phyloP scores from a whole-genome alignment of 2,113 vertebrate genomes.

The Xyrauchen texanus region DNA sequence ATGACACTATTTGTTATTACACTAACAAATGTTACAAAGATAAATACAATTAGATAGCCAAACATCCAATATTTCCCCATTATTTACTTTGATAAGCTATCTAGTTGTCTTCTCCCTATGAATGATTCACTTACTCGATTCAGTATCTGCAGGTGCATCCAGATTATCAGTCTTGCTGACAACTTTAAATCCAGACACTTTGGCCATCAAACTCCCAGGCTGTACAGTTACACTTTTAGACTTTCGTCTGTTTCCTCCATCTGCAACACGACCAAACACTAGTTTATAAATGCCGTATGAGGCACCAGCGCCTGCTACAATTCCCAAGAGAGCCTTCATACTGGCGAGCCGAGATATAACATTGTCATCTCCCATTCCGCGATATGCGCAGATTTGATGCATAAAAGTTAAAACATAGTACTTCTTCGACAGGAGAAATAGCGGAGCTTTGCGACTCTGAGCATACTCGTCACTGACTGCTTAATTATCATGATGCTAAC shows the following conservation, averaged over 20 bases:
- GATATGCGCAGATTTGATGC: background rate
- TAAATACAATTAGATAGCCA: too few relatives aligned
- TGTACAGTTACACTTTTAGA: slow-evolving; percentile 47
- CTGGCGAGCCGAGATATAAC: slow-evolving; percentile 63
- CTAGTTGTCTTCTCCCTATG: background rate
- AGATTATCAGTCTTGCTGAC: slow-evolving; percentile 48
- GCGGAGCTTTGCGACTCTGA: too few relatives aligned
- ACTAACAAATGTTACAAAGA: too few relatives aligned
- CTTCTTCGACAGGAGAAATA: background rate
- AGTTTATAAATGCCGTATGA: slow-evolving; percentile 82
- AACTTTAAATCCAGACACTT: slow-evolving; percentile 71
- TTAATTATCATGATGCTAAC: background rate
- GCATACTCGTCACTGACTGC: background rate
- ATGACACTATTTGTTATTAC: too few relatives aligned
- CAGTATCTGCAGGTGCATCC: slow-evolving; percentile 36
- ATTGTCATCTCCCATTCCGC: slow-evolving; percentile 72
- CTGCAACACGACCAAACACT: slow-evolving; percentile 59
- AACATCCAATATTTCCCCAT: too few relatives aligned
- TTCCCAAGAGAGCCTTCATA: slow-evolving; percentile 75
- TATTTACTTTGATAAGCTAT: background rate
- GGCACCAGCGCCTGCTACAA: slow-evolving; percentile 78
- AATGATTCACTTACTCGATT: slow-evolving; percentile 60
- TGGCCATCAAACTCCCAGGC: slow-evolving; percentile 65
- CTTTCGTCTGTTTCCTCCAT: slow-evolving; percentile 60
- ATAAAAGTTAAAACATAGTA: background rate